Base-by-base conservation (phyloP, 2,797 vertebrate genomes). In the Liparis tanakae region DNA sequence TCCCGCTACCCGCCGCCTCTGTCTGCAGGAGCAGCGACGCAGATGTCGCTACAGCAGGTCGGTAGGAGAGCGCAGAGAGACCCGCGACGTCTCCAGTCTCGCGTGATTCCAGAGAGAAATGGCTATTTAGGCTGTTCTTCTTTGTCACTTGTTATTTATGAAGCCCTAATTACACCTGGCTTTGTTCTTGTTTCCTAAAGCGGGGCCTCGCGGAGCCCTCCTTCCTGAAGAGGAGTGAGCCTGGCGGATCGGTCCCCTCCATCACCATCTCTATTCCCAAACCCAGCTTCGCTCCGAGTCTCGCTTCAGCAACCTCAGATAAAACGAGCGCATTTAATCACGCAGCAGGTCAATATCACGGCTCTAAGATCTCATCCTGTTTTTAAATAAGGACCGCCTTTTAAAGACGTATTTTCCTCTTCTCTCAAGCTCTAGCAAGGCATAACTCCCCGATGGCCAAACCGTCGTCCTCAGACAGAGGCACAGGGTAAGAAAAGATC, bases 41-140 rank as follows among this genome's bases (percentile, higher is more conserved):
- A 94, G 64, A 79, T 78, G 0, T 81, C 91, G 7, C 74, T 93
- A 1, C 92, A 93, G 41, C 94, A 95, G 93, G 95, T 95, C 25
- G 25, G 85, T 70, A 18, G 13, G 9, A 59, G 17, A 64, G 18
- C 4, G 15, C 48, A 65, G 15, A 1, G 36, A 7, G 5, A 25
- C 14, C 6, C 15, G 6, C 10, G 1, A 37, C 4, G 20, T 39
- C 39, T 55, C 51, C 0, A 33, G 9, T 46, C 7, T 6, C 0
- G 14, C 18, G 10, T 18, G 5, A 34, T 15, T 20, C 2, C 6
- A 62, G 6, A 39, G 22, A 41, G 3, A 51, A 20, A 37, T 30
- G 17, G 12, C 12, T 36, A 1, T 57, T 73, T 48, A 1, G 8
- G 17, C 7, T 61, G 8, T 6, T 37, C 39, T 13, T 37, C 41